Conservation (phyloP, 2,113 vertebrate species). For the Colistium nudipinnis region DNA sequence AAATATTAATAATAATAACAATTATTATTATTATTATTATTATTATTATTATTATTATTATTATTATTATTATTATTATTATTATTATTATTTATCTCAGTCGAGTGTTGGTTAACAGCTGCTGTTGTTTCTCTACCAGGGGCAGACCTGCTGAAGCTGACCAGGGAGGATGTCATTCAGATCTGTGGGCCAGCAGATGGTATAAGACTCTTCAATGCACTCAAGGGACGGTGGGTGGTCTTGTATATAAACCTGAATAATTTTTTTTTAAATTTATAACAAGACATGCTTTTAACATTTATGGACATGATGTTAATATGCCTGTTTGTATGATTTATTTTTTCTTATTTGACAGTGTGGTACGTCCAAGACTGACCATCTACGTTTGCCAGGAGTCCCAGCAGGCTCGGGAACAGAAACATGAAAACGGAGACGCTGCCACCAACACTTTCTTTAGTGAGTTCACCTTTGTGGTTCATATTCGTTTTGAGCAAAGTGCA, state of each 20-base stretch:
- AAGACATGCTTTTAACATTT: neutral
- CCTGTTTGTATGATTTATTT: too few relatives aligned
- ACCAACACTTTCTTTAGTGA: conserved; percentile 91
- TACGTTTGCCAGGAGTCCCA: conserved; percentile 96
- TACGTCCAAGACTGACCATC: conserved; percentile 92
- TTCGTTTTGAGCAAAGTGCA: neutral
- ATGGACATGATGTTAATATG: neutral
- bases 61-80: too few relatives aligned
- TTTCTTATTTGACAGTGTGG: conserved; percentile 81
- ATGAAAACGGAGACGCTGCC: conserved; percentile 89
- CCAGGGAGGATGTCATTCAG: conserved; percentile 96
- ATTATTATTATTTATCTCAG: too few relatives aligned
- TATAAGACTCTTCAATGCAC: conserved; percentile 94
- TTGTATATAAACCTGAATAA: neutral
- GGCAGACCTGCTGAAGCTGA: conserved; percentile 93
- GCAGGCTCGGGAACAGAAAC: conserved; percentile 88
- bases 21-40: too few relatives aligned
- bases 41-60: too few relatives aligned
- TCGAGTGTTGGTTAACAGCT: neutral
- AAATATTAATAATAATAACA: too few relatives aligned
- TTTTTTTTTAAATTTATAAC: rapidly evolving
- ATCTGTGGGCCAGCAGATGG: conserved; percentile 98
- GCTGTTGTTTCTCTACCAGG: conserved; percentile 74
- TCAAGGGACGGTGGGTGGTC: conserved; percentile 89
- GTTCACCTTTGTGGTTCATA: conserved; percentile 26